Evolutionary conservation across 37 sponge, comb jelly and placozoan species (phyloP).

Genomic region (Halisarca cf. caerulea): DNA sequence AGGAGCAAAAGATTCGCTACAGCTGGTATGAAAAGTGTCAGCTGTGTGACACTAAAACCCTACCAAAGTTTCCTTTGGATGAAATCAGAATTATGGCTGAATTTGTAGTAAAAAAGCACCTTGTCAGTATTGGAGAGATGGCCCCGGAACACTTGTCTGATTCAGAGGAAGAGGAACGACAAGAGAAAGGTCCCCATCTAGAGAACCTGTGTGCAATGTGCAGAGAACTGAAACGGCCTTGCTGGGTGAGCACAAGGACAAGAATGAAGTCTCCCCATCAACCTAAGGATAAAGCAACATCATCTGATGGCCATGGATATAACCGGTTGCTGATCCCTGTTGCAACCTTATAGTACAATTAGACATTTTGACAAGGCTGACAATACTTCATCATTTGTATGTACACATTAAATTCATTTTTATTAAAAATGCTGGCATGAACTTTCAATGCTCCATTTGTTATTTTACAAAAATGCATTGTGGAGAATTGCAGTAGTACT

Average conservation of each 20-base stretch:
- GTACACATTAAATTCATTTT: no score
- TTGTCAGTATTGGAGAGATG: background rate
- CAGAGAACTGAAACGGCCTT: slow-evolving; percentile 9
- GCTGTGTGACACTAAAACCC: background rate
- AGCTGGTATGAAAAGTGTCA: slow-evolving; percentile 26
- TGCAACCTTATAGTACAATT: no score
- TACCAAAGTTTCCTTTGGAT: slow-evolving; percentile 12
- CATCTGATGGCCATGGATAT: no score
- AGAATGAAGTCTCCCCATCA: no score
- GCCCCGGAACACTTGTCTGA: background rate
- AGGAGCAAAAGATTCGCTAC: slow-evolving; percentile 4
- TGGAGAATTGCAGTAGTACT: no score
- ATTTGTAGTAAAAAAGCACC: background rate
- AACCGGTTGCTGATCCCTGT: no score
- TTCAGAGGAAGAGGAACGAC: background rate
- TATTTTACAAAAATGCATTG: no score
- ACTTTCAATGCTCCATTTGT: no score
- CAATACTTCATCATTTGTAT: no score
- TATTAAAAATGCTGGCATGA: no score
- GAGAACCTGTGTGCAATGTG: slow-evolving; percentile 11
- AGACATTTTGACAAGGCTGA: no score
- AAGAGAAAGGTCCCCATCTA: background rate
- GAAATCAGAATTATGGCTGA: background rate
- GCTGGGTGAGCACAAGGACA: background rate
- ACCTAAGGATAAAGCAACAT: no score